Conservation (phyloP, 2,113 vertebrate species). For the Perca schrenkii region DNA sequence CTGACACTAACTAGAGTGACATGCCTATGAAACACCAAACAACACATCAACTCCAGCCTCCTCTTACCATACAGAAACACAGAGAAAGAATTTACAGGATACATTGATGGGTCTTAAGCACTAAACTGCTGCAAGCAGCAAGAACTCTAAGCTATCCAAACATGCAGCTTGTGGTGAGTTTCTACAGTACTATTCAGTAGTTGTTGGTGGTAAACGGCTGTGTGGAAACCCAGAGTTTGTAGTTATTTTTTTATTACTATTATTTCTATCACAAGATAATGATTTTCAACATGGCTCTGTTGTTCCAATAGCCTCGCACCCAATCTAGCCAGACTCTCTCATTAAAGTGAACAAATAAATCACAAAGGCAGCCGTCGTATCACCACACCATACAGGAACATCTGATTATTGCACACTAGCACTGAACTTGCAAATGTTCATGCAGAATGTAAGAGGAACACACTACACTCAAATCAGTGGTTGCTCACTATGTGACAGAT, state of each 20-base stretch:
- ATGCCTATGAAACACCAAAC: slow-evolving; percentile 81
- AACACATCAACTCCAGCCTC: slow-evolving; percentile 65
- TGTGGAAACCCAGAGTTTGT: slow-evolving; percentile 66
- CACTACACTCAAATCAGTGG: slow-evolving; percentile 64
- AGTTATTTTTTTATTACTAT: slow-evolving; percentile 45
- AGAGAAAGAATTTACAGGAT: slow-evolving; percentile 69
- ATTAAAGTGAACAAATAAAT: slow-evolving; percentile 45
- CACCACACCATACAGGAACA: slow-evolving; percentile 58
- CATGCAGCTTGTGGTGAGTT: slow-evolving; percentile 79
- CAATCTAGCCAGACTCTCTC: slow-evolving; percentile 50
- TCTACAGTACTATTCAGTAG: slow-evolving; percentile 76
- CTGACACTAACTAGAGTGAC: slow-evolving; percentile 73
- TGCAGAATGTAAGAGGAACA: slow-evolving; percentile 74
- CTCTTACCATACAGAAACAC: slow-evolving; percentile 62
- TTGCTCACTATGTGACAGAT: slow-evolving; percentile 62
- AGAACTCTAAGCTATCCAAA: slow-evolving; percentile 73
- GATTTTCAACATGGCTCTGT: slow-evolving; percentile 67
- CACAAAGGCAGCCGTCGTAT: slow-evolving; percentile 41
- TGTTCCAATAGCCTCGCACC: slow-evolving; percentile 65
- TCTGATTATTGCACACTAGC: slow-evolving; percentile 82
- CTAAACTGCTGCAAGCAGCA: slow-evolving; percentile 69
- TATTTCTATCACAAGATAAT: slow-evolving; percentile 48
- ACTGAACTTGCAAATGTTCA: slow-evolving; percentile 81
- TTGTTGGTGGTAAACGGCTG: slow-evolving; percentile 62
- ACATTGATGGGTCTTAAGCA: slow-evolving; percentile 69